Evolutionary conservation across 2,113 vertebrate species (phyloP).

Genomic region (Bambusicola thoracicus): DNA sequence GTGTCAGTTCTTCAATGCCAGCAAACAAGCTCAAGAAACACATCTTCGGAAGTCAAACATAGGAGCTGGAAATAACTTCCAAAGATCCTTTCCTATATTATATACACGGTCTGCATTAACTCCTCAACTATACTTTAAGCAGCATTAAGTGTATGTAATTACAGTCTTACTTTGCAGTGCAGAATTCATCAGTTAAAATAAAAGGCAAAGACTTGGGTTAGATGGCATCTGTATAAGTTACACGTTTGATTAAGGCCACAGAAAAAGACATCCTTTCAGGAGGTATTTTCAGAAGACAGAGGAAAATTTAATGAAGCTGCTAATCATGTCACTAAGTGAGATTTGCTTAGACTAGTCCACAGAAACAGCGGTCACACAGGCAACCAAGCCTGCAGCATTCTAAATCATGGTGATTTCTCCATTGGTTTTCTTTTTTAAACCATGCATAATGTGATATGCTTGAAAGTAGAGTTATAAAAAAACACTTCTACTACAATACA

Average conservation of each 20-base stretch:
- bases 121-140: accelerated
- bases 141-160: neutral
- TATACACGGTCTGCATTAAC: accelerated
- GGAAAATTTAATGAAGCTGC: neutral
- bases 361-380: neutral
- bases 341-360: neutral
- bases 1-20: neutral
- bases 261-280: neutral
- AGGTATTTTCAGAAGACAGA: neutral
- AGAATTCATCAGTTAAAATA: neutral
- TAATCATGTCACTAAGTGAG: neutral
- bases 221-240: neutral
- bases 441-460: neutral
- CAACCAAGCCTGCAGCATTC: neutral
- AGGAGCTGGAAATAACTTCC: neutral
- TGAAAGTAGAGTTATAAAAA: neutral
- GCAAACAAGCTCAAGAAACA: neutral
- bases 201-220: neutral
- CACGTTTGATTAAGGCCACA: neutral
- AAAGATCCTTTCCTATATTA: accelerated
- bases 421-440: neutral
- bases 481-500: neutral
- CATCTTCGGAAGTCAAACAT: neutral
- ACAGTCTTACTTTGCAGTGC: neutral
- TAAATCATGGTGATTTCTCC: neutral